Base-by-base conservation (phyloP, 2,113 vertebrate genomes). In the Calcarius ornatus region DNA sequence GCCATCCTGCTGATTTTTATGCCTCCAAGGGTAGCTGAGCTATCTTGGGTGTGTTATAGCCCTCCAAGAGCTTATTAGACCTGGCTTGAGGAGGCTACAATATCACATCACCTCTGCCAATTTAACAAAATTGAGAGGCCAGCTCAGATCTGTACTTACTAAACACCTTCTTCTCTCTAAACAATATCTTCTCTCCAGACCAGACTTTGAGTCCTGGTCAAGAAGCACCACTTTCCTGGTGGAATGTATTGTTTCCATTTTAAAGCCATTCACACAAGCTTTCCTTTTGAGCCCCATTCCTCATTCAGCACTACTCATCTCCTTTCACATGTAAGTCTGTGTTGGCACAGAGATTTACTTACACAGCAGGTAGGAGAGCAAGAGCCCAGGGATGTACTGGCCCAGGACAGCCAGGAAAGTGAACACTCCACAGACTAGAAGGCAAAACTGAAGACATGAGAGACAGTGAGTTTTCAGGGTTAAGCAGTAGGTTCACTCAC, bases 301-400 rank as follows among this genome's bases (percentile, higher is more conserved):
- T 92, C 1, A 50, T 15, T 50, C 8, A 2, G 42, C 57, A 22
- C 28, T 35, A 19, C 54, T 63, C 68, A 30, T 61, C 59, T 73
- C 42, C 51, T 88, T 81, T 68, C 77, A 71, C 20, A 10, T 7
- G 0, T 6, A 48, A 53, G 38, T n/a, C 75, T 31, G 43, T 53
- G 70, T 1, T 31, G 63, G 73, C 70, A 88, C n/a, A 50, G 61
- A 65, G 71, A 60, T 71, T 73, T 96, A 99, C 99, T 99, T 97
- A 99, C 99, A 97, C 50, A 98, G 97, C 79, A 98, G 80, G 93
- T 99, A 99, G 5, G 98, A 99, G n/a, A 99, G 98, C 96, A 99
- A 80, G 80, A 99, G 94, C 48, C 99, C 99, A 60, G 99, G 99
- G 96, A 99, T 95, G 77, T 98, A 99, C 64, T 81, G 97, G 92